phyloP scores from a whole-genome alignment of 1,140 invertebrate species.

The Ceratoteleas bidentatus region DNA sequence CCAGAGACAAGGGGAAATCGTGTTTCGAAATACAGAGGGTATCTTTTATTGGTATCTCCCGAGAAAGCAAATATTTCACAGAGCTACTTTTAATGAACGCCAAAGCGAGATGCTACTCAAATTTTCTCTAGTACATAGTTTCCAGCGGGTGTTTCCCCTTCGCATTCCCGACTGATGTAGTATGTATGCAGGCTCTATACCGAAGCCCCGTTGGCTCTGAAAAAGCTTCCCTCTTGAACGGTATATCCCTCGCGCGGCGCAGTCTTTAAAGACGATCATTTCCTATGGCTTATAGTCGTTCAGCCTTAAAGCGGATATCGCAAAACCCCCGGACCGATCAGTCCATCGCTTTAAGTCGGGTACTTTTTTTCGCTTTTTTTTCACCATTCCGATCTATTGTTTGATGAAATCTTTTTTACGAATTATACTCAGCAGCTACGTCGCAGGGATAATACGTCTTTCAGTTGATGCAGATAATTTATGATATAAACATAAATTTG shows the following conservation, averaged over 20 bases:
- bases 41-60: not conserved
- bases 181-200: conserved; percentile 32
- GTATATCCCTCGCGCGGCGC: conserved; percentile 43
- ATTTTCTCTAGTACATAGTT: conserved; percentile 39
- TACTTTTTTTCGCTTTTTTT: conserved; percentile 18
- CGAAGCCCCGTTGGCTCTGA: conserved; percentile 39
- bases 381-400: not conserved
- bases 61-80: conserved; percentile 16
- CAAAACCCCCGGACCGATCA: not conserved
- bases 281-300: conserved; percentile 33
- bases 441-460: too few species aligned
- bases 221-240: conserved; percentile 58
- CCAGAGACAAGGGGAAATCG: not conserved
- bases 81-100: conserved; percentile 25
- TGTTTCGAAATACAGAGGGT: not conserved
- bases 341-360: conserved; percentile 33
- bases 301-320: conserved; percentile 44
- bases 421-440: too few species aligned
- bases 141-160: conserved; percentile 29
- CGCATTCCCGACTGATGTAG: conserved; percentile 37
- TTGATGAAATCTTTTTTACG: too few species aligned
- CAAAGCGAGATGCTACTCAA: not conserved
- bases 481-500: too few species aligned
- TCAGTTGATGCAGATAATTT: too few species aligned
- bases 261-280: conserved; percentile 54